Percentiles rank a stretch among this genome's conserved stretches.
These are phyloP conservation scores for Spondyliosoma cantharus DNA, from an alignment of 2,797 vertebrate species.

Conservation along the genomic window DNA sequence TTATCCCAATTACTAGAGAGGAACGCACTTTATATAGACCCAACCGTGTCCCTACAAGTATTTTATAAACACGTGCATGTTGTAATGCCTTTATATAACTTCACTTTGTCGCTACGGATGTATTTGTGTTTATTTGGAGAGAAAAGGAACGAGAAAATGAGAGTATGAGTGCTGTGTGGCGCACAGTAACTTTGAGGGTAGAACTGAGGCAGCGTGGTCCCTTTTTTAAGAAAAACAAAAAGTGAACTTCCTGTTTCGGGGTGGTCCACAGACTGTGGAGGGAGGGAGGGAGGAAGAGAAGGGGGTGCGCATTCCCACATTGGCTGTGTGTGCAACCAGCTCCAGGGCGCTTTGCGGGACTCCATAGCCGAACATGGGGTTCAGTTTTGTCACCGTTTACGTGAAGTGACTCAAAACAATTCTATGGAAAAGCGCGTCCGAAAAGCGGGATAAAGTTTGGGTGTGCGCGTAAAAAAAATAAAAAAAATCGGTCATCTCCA, in stretches of 20 bases:
- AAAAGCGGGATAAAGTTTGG: conserved; percentile 66
- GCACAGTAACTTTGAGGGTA: conserved; percentile 44
- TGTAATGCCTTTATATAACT: conserved; percentile 49
- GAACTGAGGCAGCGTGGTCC: conserved; percentile 68
- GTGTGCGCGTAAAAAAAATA: conserved; percentile 62
- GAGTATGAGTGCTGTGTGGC: not conserved
- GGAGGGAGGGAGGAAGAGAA: conserved; percentile 62
- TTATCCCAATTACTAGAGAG: conserved; percentile 50
- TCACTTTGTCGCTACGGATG: not conserved
- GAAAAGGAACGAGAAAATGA: not conserved
- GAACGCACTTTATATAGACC: conserved; percentile 52
- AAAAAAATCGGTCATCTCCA: conserved; percentile 73
- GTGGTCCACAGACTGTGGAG: conserved; percentile 88
- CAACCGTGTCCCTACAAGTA: conserved; percentile 15
- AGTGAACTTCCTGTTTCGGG: conserved; percentile 92
- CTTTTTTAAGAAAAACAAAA: conserved; percentile 89
- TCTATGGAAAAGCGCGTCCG: conserved; percentile 53
- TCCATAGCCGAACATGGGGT: conserved; percentile 83
- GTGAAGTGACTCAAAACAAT: conserved; percentile 57
- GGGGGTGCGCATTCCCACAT: conserved; percentile 85
- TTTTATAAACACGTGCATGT: conserved; percentile 16
- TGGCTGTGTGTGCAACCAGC: conserved; percentile 80
- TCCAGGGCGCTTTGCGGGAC: conserved; percentile 81
- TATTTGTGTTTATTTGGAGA: not conserved
- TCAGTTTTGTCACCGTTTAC: conserved; percentile 74